Conservation (phyloP, 1,140 invertebrate genomes). For the Drosophila athabasca region DNA sequence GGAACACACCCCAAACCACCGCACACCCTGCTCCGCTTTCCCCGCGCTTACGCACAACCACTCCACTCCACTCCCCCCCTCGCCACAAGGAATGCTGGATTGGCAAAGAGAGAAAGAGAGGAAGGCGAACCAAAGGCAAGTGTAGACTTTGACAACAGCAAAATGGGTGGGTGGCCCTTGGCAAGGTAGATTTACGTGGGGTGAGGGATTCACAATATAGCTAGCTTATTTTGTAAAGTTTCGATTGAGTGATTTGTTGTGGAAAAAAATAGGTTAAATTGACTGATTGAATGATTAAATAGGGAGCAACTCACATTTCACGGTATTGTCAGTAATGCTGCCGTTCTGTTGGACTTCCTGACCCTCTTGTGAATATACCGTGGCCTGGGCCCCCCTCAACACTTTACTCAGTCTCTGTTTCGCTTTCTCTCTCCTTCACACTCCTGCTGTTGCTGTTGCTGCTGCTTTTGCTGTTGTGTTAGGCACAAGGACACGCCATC, state of each 20-base stretch:
- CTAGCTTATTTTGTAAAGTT: too few species aligned
- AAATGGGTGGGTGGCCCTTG: conserved; percentile 51
- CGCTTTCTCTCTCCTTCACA: too few species aligned
- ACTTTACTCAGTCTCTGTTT: background rate
- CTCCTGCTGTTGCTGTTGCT: conserved; percentile 41
- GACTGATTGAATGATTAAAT: too few species aligned
- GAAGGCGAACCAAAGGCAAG: conserved; percentile 51
- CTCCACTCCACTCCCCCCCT: background rate
- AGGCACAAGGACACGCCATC: conserved; percentile 70
- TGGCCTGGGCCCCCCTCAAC: conserved; percentile 1
- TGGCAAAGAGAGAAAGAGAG: conserved; percentile 24
- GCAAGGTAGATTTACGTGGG: too few species aligned
- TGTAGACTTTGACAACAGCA: conserved; percentile 74
- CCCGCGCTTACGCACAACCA: conserved; percentile 31
- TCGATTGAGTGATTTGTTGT: too few species aligned
- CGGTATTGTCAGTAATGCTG: too few species aligned
- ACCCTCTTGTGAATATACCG: background rate
- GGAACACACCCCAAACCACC: conserved; percentile 47
- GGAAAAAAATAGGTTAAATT: too few species aligned
- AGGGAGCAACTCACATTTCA: too few species aligned
- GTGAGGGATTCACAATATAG: too few species aligned
- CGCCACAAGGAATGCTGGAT: background rate
- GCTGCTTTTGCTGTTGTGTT: conserved; percentile 55
- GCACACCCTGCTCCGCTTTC: conserved; percentile 10
- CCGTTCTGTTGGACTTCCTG: too few species aligned